Conservation (phyloP, 2,888 invertebrate species). For the Tetramorium bicarinatum region DNA sequence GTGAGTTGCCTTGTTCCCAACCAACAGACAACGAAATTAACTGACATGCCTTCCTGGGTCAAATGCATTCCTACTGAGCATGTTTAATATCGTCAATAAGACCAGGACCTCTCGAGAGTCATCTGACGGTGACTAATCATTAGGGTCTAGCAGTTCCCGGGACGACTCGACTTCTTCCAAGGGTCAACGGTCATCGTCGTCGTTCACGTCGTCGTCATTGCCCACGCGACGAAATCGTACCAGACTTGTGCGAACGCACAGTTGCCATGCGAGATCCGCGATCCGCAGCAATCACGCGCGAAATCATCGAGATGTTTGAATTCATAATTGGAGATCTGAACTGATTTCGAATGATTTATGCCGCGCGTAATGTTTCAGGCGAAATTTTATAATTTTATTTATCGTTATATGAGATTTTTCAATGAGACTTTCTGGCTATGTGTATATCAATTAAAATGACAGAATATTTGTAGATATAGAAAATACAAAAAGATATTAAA, state of each 20-base stretch:
- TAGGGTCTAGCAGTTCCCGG: slow-evolving; percentile 50
- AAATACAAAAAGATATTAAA: background rate
- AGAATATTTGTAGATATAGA: background rate
- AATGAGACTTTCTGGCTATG: background rate
- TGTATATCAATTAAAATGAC: background rate
- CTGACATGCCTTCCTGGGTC: slow-evolving; percentile 71
- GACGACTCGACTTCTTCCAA: slow-evolving; percentile 62
- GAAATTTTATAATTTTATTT: background rate
- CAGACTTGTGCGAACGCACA: slow-evolving; percentile 30
- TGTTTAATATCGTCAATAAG: slow-evolving; percentile 67
- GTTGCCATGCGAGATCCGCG: background rate
- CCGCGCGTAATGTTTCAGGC: background rate
- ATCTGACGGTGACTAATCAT: slow-evolving; percentile 70
- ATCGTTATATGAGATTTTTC: too few relatives aligned
- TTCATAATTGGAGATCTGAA: slow-evolving; percentile 16
- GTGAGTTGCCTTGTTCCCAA: slow-evolving; percentile 38
- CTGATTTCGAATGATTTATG: slow-evolving; percentile 25
- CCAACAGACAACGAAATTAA: slow-evolving; percentile 65
- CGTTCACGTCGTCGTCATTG: slow-evolving; percentile 36
- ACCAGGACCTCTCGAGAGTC: slow-evolving; percentile 66
- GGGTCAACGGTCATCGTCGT: slow-evolving; percentile 57
- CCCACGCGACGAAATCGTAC: slow-evolving; percentile 38
- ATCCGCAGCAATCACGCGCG: background rate
- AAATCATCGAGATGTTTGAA: slow-evolving; percentile 27
- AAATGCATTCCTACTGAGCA: slow-evolving; percentile 68